Conservation (phyloP, 2,113 vertebrate species). For the Bubo scandiacus region DNA sequence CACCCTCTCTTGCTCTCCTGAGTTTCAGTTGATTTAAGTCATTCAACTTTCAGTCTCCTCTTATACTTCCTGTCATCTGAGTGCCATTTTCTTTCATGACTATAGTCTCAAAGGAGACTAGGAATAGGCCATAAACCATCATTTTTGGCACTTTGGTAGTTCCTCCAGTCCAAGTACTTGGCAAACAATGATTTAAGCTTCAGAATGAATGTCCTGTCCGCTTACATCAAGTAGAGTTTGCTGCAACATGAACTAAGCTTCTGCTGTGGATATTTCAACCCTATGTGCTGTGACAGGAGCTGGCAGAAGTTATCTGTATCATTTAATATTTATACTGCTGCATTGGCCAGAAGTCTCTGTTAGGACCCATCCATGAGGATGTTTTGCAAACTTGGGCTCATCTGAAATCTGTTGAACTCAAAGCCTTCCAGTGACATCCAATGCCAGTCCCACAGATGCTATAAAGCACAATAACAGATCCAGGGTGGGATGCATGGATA, state of each 20-base stretch:
- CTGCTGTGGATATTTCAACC: background rate
- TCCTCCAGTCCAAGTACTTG: background rate
- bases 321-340: background rate
- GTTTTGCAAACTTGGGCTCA: background rate
- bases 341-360: background rate
- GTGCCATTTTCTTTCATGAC: background rate
- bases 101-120: background rate
- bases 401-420: background rate
- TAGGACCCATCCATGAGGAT: background rate
- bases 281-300: background rate
- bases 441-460: background rate
- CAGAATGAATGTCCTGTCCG: background rate
- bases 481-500: background rate
- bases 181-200: background rate
- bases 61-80: background rate
- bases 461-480: background rate
- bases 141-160: background rate
- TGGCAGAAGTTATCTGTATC: background rate
- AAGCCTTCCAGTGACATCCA: background rate
- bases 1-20: background rate
- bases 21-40: background rate
- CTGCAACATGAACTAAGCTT: background rate
- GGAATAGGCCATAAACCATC: background rate
- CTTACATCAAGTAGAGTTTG: background rate
- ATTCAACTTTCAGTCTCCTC: background rate